These are phyloP conservation scores for Myrmecophaga tridactyla DNA, from an alignment of 2,113 vertebrate species.

Conservation along the genomic window DNA sequence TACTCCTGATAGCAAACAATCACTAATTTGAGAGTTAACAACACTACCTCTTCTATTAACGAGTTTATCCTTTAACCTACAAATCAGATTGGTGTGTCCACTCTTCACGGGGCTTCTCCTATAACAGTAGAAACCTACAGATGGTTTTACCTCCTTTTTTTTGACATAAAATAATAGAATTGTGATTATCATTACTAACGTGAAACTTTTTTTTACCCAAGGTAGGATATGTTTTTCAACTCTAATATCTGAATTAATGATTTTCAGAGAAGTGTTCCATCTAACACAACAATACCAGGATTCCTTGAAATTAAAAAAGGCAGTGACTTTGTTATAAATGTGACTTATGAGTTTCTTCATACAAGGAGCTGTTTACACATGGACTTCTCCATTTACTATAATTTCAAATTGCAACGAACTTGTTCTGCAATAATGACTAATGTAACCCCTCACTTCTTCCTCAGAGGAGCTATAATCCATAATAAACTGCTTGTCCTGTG, in stretches of 20 bases:
- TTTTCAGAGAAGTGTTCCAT: background rate
- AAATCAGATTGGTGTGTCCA: background rate
- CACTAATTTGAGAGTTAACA: background rate
- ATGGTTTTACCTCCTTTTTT: background rate
- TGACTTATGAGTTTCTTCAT: background rate
- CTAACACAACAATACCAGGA: background rate
- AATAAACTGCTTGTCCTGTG: background rate
- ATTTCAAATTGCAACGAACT: background rate
- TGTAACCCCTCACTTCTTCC: background rate
- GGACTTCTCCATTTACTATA: background rate
- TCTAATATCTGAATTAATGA: background rate
- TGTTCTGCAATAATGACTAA: background rate
- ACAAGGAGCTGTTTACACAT: background rate
- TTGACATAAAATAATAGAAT: background rate
- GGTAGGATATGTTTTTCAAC: background rate
- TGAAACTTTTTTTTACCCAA: background rate
- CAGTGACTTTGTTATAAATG: background rate
- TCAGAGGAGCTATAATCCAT: background rate
- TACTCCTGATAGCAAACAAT: background rate
- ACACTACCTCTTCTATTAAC: background rate
- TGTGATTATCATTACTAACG: background rate
- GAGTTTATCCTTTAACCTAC: background rate
- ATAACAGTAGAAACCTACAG: background rate
- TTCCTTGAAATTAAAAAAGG: conserved; percentile 21
- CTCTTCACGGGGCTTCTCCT: background rate